Conservation (phyloP, 2,113 vertebrate genomes). For the Brachyhypopomus occidentalis region DNA sequence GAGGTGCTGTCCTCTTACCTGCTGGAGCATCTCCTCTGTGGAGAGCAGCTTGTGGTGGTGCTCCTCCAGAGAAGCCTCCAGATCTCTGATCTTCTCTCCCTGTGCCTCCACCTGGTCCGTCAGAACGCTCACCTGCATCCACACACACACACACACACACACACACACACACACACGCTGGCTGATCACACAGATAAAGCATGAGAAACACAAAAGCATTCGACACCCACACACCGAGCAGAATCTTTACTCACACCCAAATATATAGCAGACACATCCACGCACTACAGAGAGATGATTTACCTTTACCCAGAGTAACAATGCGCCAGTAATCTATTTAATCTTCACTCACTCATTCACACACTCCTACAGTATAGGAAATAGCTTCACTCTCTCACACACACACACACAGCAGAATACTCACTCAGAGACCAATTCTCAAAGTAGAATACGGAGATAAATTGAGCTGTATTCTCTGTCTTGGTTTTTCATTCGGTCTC, state of each 20-base stretch:
- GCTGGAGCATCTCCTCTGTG: conserved; percentile 97
- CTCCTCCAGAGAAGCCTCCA: conserved; percentile 91
- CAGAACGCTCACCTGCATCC: conserved; percentile 90
- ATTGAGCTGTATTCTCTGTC: background rate
- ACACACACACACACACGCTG: conserved; percentile 51
- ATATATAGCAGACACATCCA: background rate
- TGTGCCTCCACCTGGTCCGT: conserved; percentile 98
- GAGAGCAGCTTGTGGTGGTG: conserved; percentile 91
- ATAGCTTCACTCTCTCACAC: background rate
- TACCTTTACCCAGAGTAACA: too few species aligned
- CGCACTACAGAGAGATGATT: background rate
- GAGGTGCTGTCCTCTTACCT: conserved; percentile 74
- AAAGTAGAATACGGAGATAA: background rate
- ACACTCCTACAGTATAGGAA: background rate
- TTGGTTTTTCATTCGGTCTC: background rate
- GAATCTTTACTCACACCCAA: conserved; percentile 30
- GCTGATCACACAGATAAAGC: too few species aligned
- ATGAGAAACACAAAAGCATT: too few species aligned
- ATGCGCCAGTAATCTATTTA: too few species aligned
- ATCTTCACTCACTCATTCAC: background rate
- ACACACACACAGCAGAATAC: background rate
- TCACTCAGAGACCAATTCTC: background rate
- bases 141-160: conserved; percentile 37
- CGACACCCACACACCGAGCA: background rate
- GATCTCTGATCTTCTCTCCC: conserved; percentile 96